A percentile compares a stretch with the other conserved stretches of the same genome.
Evolutionary conservation across 2,888 invertebrate genomes (phyloP).

Genomic region (Zele albiditarsus): DNA sequence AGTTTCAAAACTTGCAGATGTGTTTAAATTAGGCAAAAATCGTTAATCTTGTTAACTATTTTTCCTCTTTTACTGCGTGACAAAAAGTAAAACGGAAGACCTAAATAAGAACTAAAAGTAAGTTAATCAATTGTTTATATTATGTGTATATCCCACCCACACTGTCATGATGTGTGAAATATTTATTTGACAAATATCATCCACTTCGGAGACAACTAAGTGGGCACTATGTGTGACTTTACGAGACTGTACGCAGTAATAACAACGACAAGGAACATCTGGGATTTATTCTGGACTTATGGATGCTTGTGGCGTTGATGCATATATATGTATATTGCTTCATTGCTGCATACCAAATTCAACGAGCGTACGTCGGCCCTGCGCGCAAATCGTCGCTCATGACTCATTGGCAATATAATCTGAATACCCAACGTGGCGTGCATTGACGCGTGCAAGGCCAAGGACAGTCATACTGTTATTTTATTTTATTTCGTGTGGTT

Average conservation of each 20-base stretch:
- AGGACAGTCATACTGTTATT: constrained; percentile 55
- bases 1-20: too few species aligned
- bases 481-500: not conserved
- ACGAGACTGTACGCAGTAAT: constrained; percentile 6
- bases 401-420: constrained; percentile 62
- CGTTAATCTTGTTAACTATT: too few species aligned
- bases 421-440: constrained; percentile 53
- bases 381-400: constrained; percentile 43
- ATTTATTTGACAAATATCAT: constrained; percentile 10
- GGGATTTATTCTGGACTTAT: constrained; percentile 21
- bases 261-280: constrained; percentile 17
- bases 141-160: not conserved
- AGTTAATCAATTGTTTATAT: not conserved
- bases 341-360: constrained; percentile 28
- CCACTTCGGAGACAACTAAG: constrained; percentile 2
- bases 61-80: too few species aligned
- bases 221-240: constrained; percentile 30
- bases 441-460: constrained; percentile 63
- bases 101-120: too few species aligned
- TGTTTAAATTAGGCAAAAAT: too few species aligned
- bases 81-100: too few species aligned
- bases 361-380: constrained; percentile 35
- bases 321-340: constrained; percentile 19
- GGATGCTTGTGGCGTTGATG: not conserved
- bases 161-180: not conserved